Evolutionary conservation across 2,797 vertebrate species (phyloP).

Genomic region (Artibeus lituratus): DNA sequence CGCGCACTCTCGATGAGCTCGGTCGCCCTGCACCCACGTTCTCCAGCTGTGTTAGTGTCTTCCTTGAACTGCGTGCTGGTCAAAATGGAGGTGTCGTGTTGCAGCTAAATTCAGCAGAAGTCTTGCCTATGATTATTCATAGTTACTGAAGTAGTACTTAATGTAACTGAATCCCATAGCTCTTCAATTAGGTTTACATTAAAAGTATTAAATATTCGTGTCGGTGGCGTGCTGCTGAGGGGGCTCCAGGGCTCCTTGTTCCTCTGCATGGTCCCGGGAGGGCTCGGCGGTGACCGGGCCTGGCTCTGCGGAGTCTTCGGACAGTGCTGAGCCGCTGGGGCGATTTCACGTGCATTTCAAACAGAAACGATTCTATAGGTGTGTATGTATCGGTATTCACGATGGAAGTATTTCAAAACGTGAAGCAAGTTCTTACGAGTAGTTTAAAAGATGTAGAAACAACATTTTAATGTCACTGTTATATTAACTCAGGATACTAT

Average conservation of each 20-base stretch:
- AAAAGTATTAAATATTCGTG: neutral
- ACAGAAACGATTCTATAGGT: neutral
- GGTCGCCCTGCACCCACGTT: neutral
- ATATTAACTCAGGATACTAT: neutral
- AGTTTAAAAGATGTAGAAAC: conserved; percentile 31
- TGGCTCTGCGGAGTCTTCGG: neutral
- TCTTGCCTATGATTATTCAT: neutral
- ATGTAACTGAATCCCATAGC: neutral
- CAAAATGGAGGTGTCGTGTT: neutral
- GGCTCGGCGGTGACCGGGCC: neutral
- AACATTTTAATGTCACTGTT: conserved; percentile 6
- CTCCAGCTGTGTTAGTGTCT: neutral
- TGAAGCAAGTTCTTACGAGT: neutral
- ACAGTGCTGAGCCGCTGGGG: neutral
- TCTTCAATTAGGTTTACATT: neutral
- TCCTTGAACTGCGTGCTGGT: neutral
- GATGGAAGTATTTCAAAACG: neutral
- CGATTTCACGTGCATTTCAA: conserved; percentile 16
- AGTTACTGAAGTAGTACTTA: neutral
- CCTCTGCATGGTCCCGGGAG: neutral
- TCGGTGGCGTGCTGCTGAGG: neutral
- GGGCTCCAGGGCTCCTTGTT: neutral
- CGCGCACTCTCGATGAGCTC: neutral
- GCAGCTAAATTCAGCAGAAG: neutral
- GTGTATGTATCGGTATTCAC: neutral